Percentiles rank a stretch among this genome's conserved stretches.
phyloP scores from a whole-genome alignment of 2,888 invertebrate genomes.

The Clistopyga incitator region DNA sequence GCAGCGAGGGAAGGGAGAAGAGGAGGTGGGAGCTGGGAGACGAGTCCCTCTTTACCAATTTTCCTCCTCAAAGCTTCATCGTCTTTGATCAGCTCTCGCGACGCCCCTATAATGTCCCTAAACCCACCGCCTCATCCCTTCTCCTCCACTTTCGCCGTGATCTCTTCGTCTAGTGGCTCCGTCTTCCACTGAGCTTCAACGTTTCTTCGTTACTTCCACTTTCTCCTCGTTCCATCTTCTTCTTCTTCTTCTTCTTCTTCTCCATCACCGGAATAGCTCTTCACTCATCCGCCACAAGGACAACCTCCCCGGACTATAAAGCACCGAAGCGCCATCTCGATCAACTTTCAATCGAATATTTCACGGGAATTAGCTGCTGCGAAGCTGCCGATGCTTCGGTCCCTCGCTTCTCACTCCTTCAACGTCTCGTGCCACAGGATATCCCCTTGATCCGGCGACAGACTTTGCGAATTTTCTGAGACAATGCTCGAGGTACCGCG shows the following conservation, averaged over 20 bases:
- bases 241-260: constrained; percentile 54
- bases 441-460: constrained; percentile 11
- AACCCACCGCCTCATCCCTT: constrained; percentile 53
- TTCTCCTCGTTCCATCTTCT: constrained; percentile 38
- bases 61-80: constrained; percentile 83
- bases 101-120: constrained; percentile 80
- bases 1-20: constrained; percentile 21
- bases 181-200: constrained; percentile 41
- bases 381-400: constrained; percentile 28
- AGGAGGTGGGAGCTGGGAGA: constrained; percentile 49
- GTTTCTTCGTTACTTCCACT: constrained; percentile 39
- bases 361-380: constrained; percentile 62
- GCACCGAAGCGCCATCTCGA: constrained; percentile 48
- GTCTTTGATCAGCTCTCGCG: constrained; percentile 83
- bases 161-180: constrained; percentile 39
- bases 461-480: constrained; percentile 28
- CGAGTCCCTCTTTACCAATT: constrained; percentile 82
- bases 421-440: constrained; percentile 29
- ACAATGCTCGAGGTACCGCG: neutral
- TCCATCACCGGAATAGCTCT: constrained; percentile 20
- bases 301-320: constrained; percentile 9
- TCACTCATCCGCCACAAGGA: constrained; percentile 33
- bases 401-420: constrained; percentile 40
- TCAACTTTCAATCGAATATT: constrained; percentile 67
- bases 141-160: constrained; percentile 51